phyloP scores from a whole-genome alignment of 2,888 invertebrate genomes.

The Acronicta leporina region DNA sequence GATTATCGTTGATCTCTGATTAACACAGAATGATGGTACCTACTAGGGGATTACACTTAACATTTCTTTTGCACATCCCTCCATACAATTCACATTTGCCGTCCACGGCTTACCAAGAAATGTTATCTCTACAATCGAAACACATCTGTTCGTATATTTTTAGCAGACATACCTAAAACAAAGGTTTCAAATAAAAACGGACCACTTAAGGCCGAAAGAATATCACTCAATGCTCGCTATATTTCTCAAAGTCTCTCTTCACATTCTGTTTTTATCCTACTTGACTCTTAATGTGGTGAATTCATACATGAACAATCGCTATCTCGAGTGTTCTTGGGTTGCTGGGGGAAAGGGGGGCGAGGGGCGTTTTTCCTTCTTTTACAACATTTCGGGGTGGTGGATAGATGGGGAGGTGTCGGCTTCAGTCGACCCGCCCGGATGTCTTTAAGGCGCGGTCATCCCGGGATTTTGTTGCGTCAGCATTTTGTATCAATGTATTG shows the following conservation, averaged over 20 bases:
- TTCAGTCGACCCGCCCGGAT: slow-evolving; percentile 56
- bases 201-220: slow-evolving; percentile 68
- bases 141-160: slow-evolving; percentile 57
- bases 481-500: slow-evolving; percentile 56
- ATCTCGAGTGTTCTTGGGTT: slow-evolving; percentile 75
- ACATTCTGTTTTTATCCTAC: slow-evolving; percentile 89
- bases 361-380: slow-evolving; percentile 74
- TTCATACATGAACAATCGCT: slow-evolving; percentile 92
- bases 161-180: slow-evolving; percentile 55
- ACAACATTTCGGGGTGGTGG: slow-evolving; percentile 69
- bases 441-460: slow-evolving; percentile 65
- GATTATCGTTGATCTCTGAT: slow-evolving; percentile 38
- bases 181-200: slow-evolving; percentile 54
- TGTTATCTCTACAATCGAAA: slow-evolving; percentile 53
- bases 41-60: slow-evolving; percentile 18
- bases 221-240: slow-evolving; percentile 82
- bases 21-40: slow-evolving; percentile 50
- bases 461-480: slow-evolving; percentile 44
- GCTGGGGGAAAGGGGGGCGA: slow-evolving; percentile 52
- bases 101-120: slow-evolving; percentile 40
- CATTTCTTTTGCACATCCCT: slow-evolving; percentile 9
- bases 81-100: slow-evolving; percentile 24
- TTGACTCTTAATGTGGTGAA: slow-evolving; percentile 92
- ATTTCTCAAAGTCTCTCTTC: slow-evolving; percentile 83
- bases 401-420: slow-evolving; percentile 55